Base-by-base conservation (phyloP, 1,140 invertebrate genomes). In the Leguminivora glycinivorella region DNA sequence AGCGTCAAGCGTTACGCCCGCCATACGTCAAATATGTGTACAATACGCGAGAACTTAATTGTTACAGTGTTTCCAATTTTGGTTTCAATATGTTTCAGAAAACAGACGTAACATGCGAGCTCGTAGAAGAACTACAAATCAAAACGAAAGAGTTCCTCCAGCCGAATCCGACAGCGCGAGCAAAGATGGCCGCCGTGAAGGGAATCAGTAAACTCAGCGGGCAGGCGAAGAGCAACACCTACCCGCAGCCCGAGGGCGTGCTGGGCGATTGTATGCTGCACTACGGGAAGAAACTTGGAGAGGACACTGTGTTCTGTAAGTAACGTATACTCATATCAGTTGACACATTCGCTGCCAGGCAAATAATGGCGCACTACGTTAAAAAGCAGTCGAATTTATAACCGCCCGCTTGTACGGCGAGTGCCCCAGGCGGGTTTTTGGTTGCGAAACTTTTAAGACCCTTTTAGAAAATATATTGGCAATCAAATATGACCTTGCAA, bases 71-170 rank as follows among this genome's bases (percentile, higher is more conserved):
- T 12, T 38, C 34, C 10, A 38, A 38, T 38, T 38, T 38, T 12
- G 34, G 14, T 38, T 14, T 14, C 10, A 38, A 43, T 43, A 52
- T 72, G 78, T 93, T 92, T 34, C 87, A 98, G 95, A 98, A 98
- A 97, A 99, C 98, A 72, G 98, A 99, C 92, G 96, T 99, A 22
- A 98, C 98, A 69, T 96, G 95, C 76, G 98, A 99, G 88, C 92
- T 99, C 77, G 98, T 99, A 3, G 98, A 99, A 88, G 98, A 99
- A 85, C 87, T 99, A 70, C 97, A 99, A 87, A 89, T 95, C 72
- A 99, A 99, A 93, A 99, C 99, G 24, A 99, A 99, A 94, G 99
- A 99, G 93, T 99, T 98, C 91, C 94, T 99, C 40, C 99, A 99
- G 86, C 99, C 99, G 56, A 99, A 99, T 94, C 99, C 99, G 66